phyloP scores from a whole-genome alignment of 2,888 invertebrate species.

The Volucella zonaria region DNA sequence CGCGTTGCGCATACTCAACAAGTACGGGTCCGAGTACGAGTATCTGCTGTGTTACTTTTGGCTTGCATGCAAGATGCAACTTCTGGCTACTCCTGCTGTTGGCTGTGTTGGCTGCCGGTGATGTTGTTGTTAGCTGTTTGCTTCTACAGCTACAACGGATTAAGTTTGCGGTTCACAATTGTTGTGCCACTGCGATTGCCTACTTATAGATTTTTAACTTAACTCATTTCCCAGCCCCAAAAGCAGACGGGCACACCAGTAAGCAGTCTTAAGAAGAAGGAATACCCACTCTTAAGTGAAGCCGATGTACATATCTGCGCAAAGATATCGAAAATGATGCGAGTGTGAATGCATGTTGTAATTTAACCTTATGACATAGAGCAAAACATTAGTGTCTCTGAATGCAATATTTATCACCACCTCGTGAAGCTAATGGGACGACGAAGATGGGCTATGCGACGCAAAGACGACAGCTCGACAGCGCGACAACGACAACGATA shows the following conservation, averaged over 20 bases:
- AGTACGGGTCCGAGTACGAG: conserved; percentile 5
- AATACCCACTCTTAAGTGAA: conserved; percentile 48
- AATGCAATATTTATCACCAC: conserved; percentile 78
- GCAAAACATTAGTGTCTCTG: conserved; percentile 77
- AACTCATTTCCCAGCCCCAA: conserved; percentile 61
- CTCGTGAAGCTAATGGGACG: conserved; percentile 75
- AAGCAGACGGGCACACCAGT: conserved; percentile 16
- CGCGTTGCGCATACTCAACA: conserved; percentile 45
- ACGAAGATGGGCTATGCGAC: conserved; percentile 59
- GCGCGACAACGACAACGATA: conserved; percentile 20
- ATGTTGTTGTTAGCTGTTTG: too few species aligned
- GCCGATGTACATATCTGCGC: conserved; percentile 58
- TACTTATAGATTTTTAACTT: conserved; percentile 70
- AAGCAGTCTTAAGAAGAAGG: conserved; percentile 16
- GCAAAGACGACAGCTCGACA: conserved; percentile 6
- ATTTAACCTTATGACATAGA: conserved; percentile 79
- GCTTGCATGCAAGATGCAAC: conserved; percentile 60
- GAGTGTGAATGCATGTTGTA: conserved; percentile 78
- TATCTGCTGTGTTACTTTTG: conserved; percentile 51
- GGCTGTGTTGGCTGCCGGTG: background rate
- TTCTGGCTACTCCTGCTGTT: conserved; percentile 1
- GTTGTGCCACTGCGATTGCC: conserved; percentile 73
- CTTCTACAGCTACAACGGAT: conserved; percentile 49
- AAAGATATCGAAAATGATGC: conserved; percentile 74
- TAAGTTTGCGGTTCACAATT: conserved; percentile 69